These are phyloP conservation scores for Daktulosphaira vitifoliae DNA, from an alignment of 1,140 invertebrate species.

Conservation along the genomic window DNA sequence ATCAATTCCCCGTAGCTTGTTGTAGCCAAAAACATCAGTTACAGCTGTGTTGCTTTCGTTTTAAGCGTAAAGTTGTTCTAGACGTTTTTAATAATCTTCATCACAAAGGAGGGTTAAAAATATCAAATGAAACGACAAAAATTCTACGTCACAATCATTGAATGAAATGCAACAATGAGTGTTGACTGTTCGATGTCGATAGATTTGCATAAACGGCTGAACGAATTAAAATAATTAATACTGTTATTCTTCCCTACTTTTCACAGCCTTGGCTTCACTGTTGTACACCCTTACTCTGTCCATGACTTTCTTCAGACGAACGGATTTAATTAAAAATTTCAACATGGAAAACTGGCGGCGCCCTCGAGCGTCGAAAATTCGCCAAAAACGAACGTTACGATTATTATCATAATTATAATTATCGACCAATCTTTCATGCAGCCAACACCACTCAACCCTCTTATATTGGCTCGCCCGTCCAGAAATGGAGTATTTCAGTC, in stretches of 20 bases:
- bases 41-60: not conserved
- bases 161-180: not conserved
- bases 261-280: not conserved
- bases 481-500: not conserved
- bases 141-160: not conserved
- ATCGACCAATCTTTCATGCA: slow-evolving; percentile 17
- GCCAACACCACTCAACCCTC: not conserved
- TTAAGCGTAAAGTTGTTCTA: not conserved
- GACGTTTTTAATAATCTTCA: slow-evolving; percentile 3
- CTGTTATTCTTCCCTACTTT: slow-evolving; percentile 20
- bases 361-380: slow-evolving; percentile 31
- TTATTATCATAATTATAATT: slow-evolving; percentile 32
- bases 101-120: not conserved
- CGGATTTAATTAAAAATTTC: slow-evolving; percentile 33
- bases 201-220: slow-evolving; percentile 26
- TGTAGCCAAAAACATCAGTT: not conserved
- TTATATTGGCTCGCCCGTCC: not conserved
- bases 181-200: slow-evolving; percentile 11
- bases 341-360: slow-evolving; percentile 20
- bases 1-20: too few species aligned
- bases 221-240: slow-evolving; percentile 34
- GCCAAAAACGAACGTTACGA: slow-evolving; percentile 29
- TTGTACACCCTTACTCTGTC: not conserved
- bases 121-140: slow-evolving; percentile 15
- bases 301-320: not conserved